phyloP scores from a whole-genome alignment of 64 coral and sea anemone species.

The Actinia tenebrosa region DNA sequence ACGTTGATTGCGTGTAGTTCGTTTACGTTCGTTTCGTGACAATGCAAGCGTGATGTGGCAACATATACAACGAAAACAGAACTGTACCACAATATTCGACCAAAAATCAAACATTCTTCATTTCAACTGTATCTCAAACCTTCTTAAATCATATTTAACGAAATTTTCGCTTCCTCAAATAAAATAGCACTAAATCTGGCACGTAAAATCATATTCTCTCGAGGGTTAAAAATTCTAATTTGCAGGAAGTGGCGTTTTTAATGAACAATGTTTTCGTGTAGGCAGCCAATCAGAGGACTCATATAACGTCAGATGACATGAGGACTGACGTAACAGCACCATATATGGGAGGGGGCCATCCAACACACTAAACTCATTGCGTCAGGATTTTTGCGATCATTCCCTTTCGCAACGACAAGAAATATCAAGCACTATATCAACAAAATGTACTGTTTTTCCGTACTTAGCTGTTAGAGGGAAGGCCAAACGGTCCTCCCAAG shows the following conservation, averaged over 20 bases:
- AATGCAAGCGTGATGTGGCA: not conserved
- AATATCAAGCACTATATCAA: constrained; percentile 27
- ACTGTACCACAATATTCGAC: not conserved
- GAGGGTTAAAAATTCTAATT: not conserved
- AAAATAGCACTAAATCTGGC: not conserved
- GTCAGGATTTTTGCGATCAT: constrained; percentile 39
- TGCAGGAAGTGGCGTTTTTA: constrained; percentile 20
- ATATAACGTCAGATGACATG: constrained; percentile 64
- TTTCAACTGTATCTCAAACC: not conserved
- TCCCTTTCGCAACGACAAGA: constrained; percentile 25
- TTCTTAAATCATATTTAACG: not conserved
- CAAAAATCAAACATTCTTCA: not conserved
- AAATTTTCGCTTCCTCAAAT: not conserved
- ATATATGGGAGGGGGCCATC: constrained; percentile 30
- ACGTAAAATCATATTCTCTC: not conserved
- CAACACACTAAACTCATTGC: constrained; percentile 49
- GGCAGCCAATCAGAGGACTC: constrained; percentile 40
- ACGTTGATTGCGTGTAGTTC: not conserved
- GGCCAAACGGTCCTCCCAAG: constrained; percentile 58
- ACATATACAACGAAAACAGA: not conserved
- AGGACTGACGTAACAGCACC: constrained; percentile 56
- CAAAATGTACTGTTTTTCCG: constrained; percentile 44
- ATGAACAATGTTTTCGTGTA: constrained; percentile 28
- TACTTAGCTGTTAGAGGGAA: constrained; percentile 48
- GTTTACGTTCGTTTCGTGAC: not conserved